Conservation (phyloP, 2,888 invertebrate species). For the Leptopilina drosophilae region DNA sequence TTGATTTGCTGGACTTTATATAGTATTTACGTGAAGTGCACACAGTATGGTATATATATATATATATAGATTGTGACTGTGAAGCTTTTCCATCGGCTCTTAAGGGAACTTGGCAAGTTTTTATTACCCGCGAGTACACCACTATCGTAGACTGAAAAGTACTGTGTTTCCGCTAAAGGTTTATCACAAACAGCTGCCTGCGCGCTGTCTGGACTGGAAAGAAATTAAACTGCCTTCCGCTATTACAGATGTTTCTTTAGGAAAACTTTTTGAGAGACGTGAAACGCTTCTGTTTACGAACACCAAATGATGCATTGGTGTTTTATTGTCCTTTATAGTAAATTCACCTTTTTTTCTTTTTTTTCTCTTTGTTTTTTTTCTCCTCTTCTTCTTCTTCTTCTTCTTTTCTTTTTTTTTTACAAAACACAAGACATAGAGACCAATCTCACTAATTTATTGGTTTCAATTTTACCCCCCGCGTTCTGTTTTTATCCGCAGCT, state of each 20-base stretch:
- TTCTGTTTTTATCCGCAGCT: not conserved
- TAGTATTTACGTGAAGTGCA: conserved; percentile 33
- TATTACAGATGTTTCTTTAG: conserved; percentile 36
- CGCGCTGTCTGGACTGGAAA: conserved; percentile 29
- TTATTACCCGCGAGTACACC: conserved; percentile 32
- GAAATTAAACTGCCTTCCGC: conserved; percentile 39
- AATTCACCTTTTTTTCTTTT: not conserved
- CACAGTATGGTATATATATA: too few species aligned
- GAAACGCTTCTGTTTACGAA: conserved; percentile 38
- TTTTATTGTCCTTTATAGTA: conserved; percentile 21
- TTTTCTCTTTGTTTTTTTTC: too few species aligned
- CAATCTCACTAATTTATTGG: conserved; percentile 37
- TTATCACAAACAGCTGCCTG: conserved; percentile 39
- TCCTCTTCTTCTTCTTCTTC: too few species aligned
- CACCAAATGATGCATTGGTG: conserved; percentile 23
- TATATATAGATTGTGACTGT: too few species aligned
- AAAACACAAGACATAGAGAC: conserved; percentile 16
- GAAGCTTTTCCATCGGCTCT: conserved; percentile 26
- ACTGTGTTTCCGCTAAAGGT: not conserved
- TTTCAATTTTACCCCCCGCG: not conserved
- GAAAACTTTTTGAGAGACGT: conserved; percentile 39
- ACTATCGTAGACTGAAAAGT: conserved; percentile 5
- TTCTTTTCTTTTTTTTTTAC: not conserved
- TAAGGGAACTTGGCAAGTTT: conserved; percentile 37
- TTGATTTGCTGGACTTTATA: conserved; percentile 20